Conservation (phyloP, 2,888 invertebrate species). For the Heliconius ismenius region DNA sequence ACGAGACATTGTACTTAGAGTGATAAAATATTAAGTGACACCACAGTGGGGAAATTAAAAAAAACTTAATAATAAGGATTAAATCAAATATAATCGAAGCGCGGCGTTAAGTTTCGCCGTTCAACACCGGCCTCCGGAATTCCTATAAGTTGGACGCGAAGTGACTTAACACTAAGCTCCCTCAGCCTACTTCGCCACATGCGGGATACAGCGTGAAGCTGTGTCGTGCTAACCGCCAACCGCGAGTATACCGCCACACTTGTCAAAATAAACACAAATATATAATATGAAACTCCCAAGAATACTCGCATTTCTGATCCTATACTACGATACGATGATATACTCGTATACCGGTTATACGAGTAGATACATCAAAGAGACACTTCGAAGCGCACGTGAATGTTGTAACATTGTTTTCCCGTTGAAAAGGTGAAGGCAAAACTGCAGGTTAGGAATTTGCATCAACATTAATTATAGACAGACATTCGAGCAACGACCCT, state of each 20-base stretch:
- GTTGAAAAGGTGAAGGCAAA: constrained; percentile 32
- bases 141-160: too few species aligned
- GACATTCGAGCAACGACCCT: constrained; percentile 35
- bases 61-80: too few species aligned
- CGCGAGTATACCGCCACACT: not conserved
- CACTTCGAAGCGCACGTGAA: constrained; percentile 12
- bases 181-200: too few species aligned
- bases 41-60: too few species aligned
- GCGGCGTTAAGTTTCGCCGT: too few species aligned
- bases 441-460: constrained; percentile 33
- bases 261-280: not conserved
- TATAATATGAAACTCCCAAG: not conserved
- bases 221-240: too few species aligned
- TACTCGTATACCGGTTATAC: not conserved
- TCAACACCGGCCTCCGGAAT: too few species aligned
- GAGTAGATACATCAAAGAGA: not conserved
- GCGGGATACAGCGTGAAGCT: too few species aligned
- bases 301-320: not conserved
- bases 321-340: not conserved
- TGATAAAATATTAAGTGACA: too few species aligned
- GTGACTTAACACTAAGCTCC: too few species aligned
- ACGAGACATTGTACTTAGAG: too few species aligned
- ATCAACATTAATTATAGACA: constrained; percentile 29
- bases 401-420: constrained; percentile 29
- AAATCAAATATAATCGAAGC: too few species aligned